A percentile compares a stretch with the other conserved stretches of the same genome.
These are phyloP conservation scores for Machaerirhynchus nigripectus DNA, from an alignment of 2,113 vertebrate genomes.

Conservation along the genomic window DNA sequence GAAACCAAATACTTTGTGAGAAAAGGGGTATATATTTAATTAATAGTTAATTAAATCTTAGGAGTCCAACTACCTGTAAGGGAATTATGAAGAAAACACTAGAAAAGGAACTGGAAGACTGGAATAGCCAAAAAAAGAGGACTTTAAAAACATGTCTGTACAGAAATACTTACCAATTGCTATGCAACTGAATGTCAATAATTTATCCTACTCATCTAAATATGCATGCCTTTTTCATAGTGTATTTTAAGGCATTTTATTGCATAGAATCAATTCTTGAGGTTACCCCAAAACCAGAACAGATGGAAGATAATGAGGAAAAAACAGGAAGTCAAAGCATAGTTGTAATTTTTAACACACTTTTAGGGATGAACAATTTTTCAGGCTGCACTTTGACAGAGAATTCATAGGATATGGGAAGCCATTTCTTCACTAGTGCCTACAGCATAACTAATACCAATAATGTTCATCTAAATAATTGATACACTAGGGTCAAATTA, in stretches of 20 bases:
- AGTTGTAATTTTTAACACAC: neutral
- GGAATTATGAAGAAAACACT: neutral
- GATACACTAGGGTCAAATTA: neutral
- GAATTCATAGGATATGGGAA: neutral
- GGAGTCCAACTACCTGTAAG: neutral
- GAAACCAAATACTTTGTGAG: neutral
- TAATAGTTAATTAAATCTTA: constrained; percentile 37
- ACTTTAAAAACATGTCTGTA: neutral
- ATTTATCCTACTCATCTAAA: constrained; percentile 10
- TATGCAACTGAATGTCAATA: neutral
- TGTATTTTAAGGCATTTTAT: constrained; percentile 7
- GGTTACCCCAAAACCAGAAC: constrained; percentile 12
- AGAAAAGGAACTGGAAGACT: neutral
- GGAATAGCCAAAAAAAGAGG: neutral
- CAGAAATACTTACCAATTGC: neutral
- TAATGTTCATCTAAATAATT: neutral
- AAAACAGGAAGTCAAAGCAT: constrained; percentile 11
- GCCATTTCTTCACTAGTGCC: neutral
- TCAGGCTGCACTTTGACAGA: neutral
- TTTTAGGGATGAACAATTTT: constrained; percentile 16
- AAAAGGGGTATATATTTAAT: constrained; percentile 11
- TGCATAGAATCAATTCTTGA: neutral
- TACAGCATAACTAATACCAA: neutral
- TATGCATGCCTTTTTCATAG: neutral
- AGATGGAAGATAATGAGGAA: constrained; percentile 48